Conservation (phyloP, 1,140 invertebrate genomes). For the Drosophila auraria region DNA sequence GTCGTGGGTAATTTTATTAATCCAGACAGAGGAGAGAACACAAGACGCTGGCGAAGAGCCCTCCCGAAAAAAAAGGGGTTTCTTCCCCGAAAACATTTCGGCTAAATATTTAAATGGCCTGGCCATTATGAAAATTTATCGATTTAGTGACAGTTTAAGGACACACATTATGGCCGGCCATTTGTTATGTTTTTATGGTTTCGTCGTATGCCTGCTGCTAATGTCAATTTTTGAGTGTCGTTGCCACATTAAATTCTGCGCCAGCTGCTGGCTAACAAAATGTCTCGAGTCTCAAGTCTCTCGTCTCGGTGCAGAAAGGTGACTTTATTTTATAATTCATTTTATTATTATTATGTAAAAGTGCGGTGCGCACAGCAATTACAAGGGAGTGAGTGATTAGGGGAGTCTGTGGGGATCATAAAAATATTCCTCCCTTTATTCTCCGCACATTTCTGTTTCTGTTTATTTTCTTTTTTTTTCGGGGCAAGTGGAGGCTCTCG, state of each 20-base stretch:
- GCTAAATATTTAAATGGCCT: constrained; percentile 82
- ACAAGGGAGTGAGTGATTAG: constrained; percentile 65
- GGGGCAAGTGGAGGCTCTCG: constrained; percentile 11
- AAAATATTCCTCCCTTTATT: constrained; percentile 51
- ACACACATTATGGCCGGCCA: constrained; percentile 80
- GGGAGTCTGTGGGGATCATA: constrained; percentile 52
- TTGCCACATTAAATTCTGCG: constrained; percentile 73
- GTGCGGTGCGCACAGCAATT: constrained; percentile 74
- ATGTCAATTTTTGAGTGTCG: constrained; percentile 81
- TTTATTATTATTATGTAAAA: constrained; percentile 83
- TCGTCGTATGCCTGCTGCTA: constrained; percentile 77
- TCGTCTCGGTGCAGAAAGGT: constrained; percentile 60
- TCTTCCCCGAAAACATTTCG: constrained; percentile 29
- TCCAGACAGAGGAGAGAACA: constrained; percentile 38
- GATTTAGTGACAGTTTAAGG: constrained; percentile 83
- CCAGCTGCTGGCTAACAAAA: constrained; percentile 22
- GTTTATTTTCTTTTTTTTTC: constrained; percentile 32
- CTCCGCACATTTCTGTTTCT: constrained; percentile 4
- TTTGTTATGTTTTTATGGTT: constrained; percentile 83
- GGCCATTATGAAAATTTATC: constrained; percentile 83
- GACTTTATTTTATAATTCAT: constrained; percentile 83
- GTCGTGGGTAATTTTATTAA: constrained; percentile 81
- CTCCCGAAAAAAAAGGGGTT: constrained; percentile 50
- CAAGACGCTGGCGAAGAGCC: constrained; percentile 11
- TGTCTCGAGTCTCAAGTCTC: constrained; percentile 63